Base-by-base conservation (phyloP, 2,113 vertebrate genomes). In the Phalacrocorax brasilianus region DNA sequence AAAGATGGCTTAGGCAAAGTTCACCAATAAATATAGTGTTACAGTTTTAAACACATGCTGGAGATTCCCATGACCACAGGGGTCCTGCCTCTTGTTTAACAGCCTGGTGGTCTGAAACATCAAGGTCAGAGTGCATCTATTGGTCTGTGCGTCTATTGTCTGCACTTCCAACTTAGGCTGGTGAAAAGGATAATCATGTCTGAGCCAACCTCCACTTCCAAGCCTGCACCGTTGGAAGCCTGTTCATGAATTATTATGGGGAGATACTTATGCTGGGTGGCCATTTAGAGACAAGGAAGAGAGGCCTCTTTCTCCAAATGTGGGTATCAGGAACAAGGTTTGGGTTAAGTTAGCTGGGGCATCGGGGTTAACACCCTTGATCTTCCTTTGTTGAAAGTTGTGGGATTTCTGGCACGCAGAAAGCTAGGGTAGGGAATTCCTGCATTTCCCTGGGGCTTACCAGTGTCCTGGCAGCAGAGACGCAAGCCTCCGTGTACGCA, bases 111-210 rank as follows among this genome's bases (percentile, higher is more conserved):
- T 97, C 96, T 96, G 89, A 87, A 75, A 55, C 94, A 52, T 62
- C 5, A 75, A 96, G 96, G 97, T 98, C 96, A 97, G 95, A 98
- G 97, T 95, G 95, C 95, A 52, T 16, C 93, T 89, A 50, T 87
- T 62, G 79, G 91, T 65, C 83, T 88, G 65, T 63, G 63, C 49
- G 74, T 84, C 95, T 89, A 33, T 98, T 97, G 86, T 97, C 68
- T 93, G 90, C 44, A 26, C 91, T 88, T 88, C 66, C 77, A 55
- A 85, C 85, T 91, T 28, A 40, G 72, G 42, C 93, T 78, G 73
- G 53, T 88, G 86, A 93, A 94, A 95, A 71, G 89, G 94, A 65
- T 90, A 97, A 97, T 92, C 62, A 24, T 38, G 81, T 88, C 91
- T 90, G 79, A 82, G 58, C 67, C 75, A 87, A 88, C 42, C 45